Conservation (phyloP, 2,797 vertebrate species). For the Apogon hyalosoma region DNA sequence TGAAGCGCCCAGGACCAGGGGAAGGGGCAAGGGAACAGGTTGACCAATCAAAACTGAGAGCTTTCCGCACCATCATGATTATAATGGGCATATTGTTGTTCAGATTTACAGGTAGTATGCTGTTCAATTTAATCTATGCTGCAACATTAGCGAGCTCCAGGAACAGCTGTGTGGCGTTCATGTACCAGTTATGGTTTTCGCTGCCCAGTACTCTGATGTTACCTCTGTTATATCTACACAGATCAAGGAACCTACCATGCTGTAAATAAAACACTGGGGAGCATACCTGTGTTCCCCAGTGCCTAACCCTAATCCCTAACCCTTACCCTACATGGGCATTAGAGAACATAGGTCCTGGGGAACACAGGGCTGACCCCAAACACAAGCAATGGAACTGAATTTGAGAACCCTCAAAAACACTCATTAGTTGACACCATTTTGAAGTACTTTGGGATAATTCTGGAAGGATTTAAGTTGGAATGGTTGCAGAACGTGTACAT, state of each 20-base stretch:
- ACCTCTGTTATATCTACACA: background rate
- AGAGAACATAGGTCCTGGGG: no score
- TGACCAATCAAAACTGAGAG: background rate
- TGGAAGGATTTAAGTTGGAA: no score
- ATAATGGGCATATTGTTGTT: background rate
- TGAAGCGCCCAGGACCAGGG: background rate
- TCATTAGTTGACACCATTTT: no score
- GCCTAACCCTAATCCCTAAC: no score
- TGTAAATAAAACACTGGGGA: background rate
- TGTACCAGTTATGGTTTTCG: background rate
- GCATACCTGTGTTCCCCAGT: no score
- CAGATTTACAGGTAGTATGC: background rate
- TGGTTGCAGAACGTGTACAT: no score
- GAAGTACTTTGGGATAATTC: no score
- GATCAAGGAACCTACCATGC: background rate
- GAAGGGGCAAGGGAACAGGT: background rate
- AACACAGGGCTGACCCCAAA: no score
- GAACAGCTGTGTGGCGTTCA: background rate
- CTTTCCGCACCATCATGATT: background rate
- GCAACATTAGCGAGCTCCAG: no score
- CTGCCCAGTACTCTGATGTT: conserved; percentile 1
- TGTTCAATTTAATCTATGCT: background rate
- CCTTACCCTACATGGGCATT: no score
- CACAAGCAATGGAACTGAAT: no score
- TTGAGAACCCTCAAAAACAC: no score